These are phyloP conservation scores for Scylla paramamosain DNA, from an alignment of 1,140 invertebrate species.

Conservation along the genomic window DNA sequence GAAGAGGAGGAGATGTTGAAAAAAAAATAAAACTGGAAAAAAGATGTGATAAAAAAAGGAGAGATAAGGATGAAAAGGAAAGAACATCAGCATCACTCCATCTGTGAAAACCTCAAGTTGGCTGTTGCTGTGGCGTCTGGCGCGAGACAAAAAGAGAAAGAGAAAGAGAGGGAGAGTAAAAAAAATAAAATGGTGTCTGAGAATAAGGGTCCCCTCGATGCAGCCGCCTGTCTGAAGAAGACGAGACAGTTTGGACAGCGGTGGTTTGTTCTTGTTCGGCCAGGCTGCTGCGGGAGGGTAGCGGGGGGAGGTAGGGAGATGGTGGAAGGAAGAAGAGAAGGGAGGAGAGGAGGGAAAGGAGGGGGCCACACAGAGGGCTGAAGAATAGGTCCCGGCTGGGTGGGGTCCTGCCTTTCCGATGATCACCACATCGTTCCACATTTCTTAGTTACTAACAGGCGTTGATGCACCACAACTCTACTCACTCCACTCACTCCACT, in stretches of 20 bases:
- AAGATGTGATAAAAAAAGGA: not conserved
- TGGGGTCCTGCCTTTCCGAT: not conserved
- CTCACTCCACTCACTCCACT: not conserved
- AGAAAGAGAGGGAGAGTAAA: not conserved
- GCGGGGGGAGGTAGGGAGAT: not conserved
- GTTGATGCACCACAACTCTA: not conserved
- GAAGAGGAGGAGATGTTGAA: not conserved
- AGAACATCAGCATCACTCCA: not conserved
- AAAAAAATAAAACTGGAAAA: not conserved
- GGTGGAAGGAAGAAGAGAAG: slow-evolving; percentile 4
- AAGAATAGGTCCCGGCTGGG: slow-evolving; percentile 10
- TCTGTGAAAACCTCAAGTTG: not conserved
- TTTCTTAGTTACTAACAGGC: not conserved
- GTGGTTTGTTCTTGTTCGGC: slow-evolving; percentile 63
- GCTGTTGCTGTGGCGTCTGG: not conserved
- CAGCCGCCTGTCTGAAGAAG: slow-evolving; percentile 51
- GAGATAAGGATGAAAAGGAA: not conserved
- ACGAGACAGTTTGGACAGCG: slow-evolving; percentile 63
- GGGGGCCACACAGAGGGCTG: not conserved
- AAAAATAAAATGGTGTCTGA: slow-evolving; percentile 35
- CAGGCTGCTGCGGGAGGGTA: slow-evolving; percentile 15
- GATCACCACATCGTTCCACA: not conserved
- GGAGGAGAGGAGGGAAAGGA: not conserved
- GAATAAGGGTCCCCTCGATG: not conserved
- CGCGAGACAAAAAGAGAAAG: slow-evolving; percentile 13